phyloP scores from a whole-genome alignment of 2,797 vertebrate species.

The Melanogrammus aeglefinus region DNA sequence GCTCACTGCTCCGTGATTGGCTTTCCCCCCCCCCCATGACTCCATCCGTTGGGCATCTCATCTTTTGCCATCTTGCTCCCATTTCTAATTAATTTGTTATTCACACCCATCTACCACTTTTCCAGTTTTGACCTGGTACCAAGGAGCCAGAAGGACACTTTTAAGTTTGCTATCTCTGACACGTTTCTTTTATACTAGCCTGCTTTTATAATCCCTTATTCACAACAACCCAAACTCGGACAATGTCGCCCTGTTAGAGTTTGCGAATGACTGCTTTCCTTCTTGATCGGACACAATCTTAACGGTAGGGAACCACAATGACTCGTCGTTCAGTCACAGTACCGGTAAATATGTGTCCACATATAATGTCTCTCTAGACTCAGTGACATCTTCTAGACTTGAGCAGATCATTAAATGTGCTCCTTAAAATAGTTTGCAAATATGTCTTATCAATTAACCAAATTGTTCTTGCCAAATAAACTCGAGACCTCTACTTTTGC shows the following conservation, averaged over 20 bases:
- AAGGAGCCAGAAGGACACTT: conserved; percentile 43
- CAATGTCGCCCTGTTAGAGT: conserved; percentile 57
- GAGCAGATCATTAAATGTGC: conserved; percentile 21
- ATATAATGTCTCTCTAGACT: conserved; percentile 50
- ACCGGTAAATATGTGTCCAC: conserved; percentile 38
- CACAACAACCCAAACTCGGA: conserved; percentile 35
- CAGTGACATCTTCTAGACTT: conserved; percentile 38
- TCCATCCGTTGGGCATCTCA: conserved; percentile 59
- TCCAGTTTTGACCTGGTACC: conserved; percentile 51
- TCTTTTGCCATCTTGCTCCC: conserved; percentile 66
- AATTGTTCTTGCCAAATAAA: not conserved
- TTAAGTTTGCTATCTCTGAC: conserved; percentile 31
- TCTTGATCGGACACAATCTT: conserved; percentile 53
- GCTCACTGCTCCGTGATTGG: conserved; percentile 79
- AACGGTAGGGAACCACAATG: conserved; percentile 40
- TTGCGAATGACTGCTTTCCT: conserved; percentile 63
- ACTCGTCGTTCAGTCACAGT: conserved; percentile 54
- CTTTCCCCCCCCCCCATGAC: conserved; percentile 60
- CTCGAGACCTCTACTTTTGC: not conserved
- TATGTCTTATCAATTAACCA: not conserved
- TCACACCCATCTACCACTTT: conserved; percentile 63
- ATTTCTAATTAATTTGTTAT: conserved; percentile 83
- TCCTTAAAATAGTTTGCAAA: conserved; percentile 22
- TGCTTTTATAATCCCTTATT: conserved; percentile 56
- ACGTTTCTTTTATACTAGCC: conserved; percentile 24